A percentile compares a stretch with the other conserved stretches of the same genome.
These are phyloP conservation scores for Typhlichthys eigenmanni DNA, from an alignment of 2,797 vertebrate genomes.

Conservation along the genomic window DNA sequence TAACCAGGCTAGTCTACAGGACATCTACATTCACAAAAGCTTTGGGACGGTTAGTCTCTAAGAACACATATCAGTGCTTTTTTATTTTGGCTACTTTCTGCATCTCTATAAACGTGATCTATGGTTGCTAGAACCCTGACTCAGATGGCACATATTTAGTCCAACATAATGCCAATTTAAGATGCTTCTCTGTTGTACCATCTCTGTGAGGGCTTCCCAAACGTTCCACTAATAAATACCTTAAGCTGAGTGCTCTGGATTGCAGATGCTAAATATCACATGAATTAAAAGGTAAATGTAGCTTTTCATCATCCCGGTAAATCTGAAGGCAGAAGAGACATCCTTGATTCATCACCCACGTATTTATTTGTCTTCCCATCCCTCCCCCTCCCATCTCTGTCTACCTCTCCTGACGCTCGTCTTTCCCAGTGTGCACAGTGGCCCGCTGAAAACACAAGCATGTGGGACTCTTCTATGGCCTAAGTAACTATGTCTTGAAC, in stretches of 20 bases:
- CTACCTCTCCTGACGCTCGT: background rate
- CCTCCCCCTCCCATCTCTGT: conserved; percentile 5
- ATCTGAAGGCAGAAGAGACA: conserved; percentile 56
- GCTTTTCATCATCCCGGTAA: conserved; percentile 66
- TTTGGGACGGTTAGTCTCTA: conserved; percentile 2
- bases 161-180: conserved; percentile 64
- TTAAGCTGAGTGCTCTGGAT: conserved; percentile 66
- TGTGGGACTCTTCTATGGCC: background rate
- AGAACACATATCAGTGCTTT: conserved; percentile 55
- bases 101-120: conserved; percentile 41
- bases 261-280: conserved; percentile 73
- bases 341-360: conserved; percentile 58
- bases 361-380: conserved; percentile 66
- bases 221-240: conserved; percentile 58
- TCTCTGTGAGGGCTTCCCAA: conserved; percentile 61
- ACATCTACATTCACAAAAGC: no score
- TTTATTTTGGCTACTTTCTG: conserved; percentile 15
- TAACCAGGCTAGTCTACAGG: no score
- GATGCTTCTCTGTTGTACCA: conserved; percentile 68
- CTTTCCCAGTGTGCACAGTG: conserved; percentile 15
- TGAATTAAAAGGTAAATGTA: conserved; percentile 71
- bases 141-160: conserved; percentile 70
- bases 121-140: conserved; percentile 40
- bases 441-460: conserved; percentile 15
- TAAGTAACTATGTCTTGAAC: conserved; percentile 12